A percentile compares a stretch with the other conserved stretches of the same genome.
phyloP scores from a whole-genome alignment of 2,113 vertebrate species.

The Corythornis vintsioides region DNA sequence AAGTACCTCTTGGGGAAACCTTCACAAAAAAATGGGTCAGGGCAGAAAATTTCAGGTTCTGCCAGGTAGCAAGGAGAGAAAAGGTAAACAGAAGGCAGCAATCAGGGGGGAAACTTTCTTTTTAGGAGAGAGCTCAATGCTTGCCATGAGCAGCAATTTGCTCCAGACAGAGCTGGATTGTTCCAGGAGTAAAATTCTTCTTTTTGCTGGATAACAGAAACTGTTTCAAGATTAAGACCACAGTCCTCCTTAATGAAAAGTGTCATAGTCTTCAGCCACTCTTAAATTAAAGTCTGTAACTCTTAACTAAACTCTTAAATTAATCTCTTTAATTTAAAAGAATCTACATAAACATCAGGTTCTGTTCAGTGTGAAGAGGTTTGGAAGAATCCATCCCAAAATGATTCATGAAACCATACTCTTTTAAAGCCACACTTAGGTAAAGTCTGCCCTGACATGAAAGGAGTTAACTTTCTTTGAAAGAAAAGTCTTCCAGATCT shows the following conservation, averaged over 20 bases:
- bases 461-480: slow-evolving; percentile 71
- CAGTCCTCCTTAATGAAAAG: not conserved
- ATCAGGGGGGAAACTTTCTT: not conserved
- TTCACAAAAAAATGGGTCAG: not conserved
- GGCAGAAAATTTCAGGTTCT: not conserved
- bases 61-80: not conserved
- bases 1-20: not conserved
- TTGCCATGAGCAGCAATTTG: not conserved
- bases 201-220: not conserved
- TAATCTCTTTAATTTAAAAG: slow-evolving; percentile 31
- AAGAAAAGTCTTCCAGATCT: not conserved
- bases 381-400: slow-evolving; percentile 47
- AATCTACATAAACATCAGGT: slow-evolving; percentile 43
- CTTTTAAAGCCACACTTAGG: slow-evolving; percentile 28
- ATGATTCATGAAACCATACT: slow-evolving; percentile 59
- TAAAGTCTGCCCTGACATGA: slow-evolving; percentile 32
- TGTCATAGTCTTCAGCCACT: not conserved
- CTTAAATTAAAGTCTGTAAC: slow-evolving; percentile 30
- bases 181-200: not conserved
- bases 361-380: slow-evolving; percentile 20
- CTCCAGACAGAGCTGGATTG: not conserved
- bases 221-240: not conserved
- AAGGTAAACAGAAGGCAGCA: not conserved
- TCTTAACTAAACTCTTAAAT: slow-evolving; percentile 44
- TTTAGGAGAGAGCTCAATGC: not conserved